Evolutionary conservation across 2,797 vertebrate genomes (phyloP).

Genomic region (Arctocebus calabarensis): DNA sequence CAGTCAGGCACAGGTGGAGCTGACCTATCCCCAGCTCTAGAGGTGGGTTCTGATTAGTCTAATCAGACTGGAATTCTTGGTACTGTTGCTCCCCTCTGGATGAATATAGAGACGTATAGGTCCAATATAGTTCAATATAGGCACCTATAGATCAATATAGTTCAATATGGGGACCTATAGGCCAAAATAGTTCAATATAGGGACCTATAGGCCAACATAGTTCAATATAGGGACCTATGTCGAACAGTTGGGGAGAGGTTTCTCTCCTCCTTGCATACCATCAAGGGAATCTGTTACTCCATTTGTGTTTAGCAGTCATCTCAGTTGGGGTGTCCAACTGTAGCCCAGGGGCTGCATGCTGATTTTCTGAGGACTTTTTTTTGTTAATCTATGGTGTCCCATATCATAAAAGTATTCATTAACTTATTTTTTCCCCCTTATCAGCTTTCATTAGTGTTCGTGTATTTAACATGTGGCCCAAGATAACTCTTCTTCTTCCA

Average conservation of each 20-base stretch:
- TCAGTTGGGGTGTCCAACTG: too few species aligned
- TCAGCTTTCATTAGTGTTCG: too few species aligned
- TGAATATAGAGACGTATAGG: neutral
- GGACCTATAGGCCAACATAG: too few species aligned
- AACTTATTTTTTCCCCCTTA: too few species aligned
- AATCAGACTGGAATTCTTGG: neutral
- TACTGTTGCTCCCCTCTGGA: neutral
- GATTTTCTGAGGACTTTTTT: too few species aligned
- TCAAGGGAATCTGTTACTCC: neutral
- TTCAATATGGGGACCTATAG: neutral
- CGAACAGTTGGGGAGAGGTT: neutral
- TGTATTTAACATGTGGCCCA: too few species aligned
- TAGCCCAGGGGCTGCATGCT: too few species aligned
- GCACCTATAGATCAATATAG: too few species aligned
- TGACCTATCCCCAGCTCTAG: neutral
- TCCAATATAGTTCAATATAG: neutral
- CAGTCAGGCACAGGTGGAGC: neutral
- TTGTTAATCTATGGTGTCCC: too few species aligned
- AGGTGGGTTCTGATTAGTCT: neutral
- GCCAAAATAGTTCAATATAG: neutral
- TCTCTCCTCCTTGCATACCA: neutral
- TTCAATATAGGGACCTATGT: neutral
- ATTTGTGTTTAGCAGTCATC: neutral
- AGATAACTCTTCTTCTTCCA: too few species aligned
- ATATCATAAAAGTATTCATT: too few species aligned